phyloP scores from a whole-genome alignment of 2,797 vertebrate species.

The Kryptopterus vitreolus region DNA sequence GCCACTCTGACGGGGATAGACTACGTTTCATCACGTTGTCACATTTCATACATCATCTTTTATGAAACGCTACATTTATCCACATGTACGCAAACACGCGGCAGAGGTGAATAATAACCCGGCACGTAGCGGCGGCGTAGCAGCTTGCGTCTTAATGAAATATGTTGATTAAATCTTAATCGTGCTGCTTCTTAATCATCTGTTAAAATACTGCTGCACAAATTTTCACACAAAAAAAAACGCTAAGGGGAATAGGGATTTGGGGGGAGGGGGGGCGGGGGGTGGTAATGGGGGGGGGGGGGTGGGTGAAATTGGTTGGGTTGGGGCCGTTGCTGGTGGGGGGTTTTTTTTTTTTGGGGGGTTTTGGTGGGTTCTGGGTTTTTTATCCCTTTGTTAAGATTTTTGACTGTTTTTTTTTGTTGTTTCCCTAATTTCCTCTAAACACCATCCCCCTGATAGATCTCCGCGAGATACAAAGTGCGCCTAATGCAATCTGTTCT shows the following conservation, averaged over 20 bases:
- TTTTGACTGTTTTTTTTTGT: too few species aligned
- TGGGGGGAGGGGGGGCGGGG: slow-evolving; percentile 17
- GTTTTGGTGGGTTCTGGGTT: too few species aligned
- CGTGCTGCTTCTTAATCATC: slow-evolving; percentile 47
- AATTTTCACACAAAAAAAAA: slow-evolving; percentile 23
- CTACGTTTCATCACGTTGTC: slow-evolving; percentile 27
- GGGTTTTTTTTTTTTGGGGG: too few species aligned
- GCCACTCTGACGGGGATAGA: slow-evolving; percentile 9
- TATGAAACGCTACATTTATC: slow-evolving; percentile 38
- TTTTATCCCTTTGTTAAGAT: too few species aligned
- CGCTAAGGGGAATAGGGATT: slow-evolving; percentile 11
- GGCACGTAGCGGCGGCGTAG: slow-evolving; percentile 24
- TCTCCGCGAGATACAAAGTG: slow-evolving; percentile 26
- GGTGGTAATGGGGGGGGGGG: too few species aligned
- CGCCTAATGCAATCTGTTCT: slow-evolving; percentile 38
- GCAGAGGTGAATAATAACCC: slow-evolving; percentile 43
- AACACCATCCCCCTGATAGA: slow-evolving; percentile 35
- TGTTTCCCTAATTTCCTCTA: too few species aligned
- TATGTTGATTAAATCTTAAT: slow-evolving; percentile 52
- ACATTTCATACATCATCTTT: slow-evolving; percentile 31
- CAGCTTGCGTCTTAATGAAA: slow-evolving; percentile 47
- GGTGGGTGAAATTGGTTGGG: slow-evolving; percentile 37
- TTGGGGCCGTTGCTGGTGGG: too few species aligned
- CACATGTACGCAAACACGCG: slow-evolving; percentile 26
- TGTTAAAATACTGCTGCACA: slow-evolving; percentile 39